Percentiles rank a stretch among this genome's conserved stretches.
Conservation (phyloP, 2,888 invertebrate genomes). For the Erebia epiphron region DNA sequence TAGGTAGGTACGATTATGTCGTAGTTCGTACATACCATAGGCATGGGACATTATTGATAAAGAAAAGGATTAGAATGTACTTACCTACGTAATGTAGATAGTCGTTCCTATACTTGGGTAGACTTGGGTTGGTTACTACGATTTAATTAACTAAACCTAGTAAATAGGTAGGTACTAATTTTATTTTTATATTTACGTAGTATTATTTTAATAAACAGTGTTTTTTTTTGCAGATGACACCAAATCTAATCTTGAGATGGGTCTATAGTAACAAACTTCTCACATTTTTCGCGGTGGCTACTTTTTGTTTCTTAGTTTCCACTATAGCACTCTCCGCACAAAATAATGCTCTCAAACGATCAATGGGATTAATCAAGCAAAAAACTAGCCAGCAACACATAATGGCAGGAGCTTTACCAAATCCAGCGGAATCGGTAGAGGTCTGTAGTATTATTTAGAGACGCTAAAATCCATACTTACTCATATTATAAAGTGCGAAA, state of each 20-base stretch:
- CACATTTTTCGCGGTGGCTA: constrained; percentile 55
- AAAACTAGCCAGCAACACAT: not conserved
- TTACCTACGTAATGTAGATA: too few species aligned
- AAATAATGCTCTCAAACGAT: constrained; percentile 17
- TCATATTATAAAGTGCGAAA: too few species aligned
- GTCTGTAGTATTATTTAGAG: constrained; percentile 4
- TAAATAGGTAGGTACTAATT: not conserved
- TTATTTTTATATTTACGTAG: not conserved
- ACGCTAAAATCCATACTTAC: too few species aligned
- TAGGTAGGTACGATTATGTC: too few species aligned
- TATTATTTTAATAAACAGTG: not conserved
- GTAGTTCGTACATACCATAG: too few species aligned
- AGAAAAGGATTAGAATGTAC: too few species aligned
- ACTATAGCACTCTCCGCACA: constrained; percentile 15
- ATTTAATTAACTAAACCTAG: too few species aligned
- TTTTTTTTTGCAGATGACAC: constrained; percentile 43
- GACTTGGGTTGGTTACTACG: too few species aligned
- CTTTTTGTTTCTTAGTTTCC: constrained; percentile 62
- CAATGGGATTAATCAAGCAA: not conserved
- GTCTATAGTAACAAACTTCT: constrained; percentile 57
- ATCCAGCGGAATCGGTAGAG: constrained; percentile 1
- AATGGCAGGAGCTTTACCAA: not conserved
- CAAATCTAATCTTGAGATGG: constrained; percentile 44
- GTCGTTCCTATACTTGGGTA: too few species aligned
- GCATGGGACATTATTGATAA: too few species aligned